Evolutionary conservation across 2,797 vertebrate species (phyloP).

Genomic region (Epinephelus malabaricus): DNA sequence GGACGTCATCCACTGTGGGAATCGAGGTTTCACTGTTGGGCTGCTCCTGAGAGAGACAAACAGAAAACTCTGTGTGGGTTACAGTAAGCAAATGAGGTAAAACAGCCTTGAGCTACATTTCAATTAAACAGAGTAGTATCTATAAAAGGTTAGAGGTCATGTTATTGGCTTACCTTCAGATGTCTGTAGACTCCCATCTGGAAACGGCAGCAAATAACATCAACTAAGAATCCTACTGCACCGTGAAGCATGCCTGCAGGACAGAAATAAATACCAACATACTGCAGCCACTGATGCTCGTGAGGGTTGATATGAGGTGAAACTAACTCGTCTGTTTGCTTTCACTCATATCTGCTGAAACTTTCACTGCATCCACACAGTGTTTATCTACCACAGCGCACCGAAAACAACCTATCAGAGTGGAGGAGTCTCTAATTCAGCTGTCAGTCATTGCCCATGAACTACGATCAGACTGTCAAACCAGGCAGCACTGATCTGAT

Average conservation of each 20-base stretch:
- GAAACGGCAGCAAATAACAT: conserved; percentile 95
- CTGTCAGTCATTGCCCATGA: no score
- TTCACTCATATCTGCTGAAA: no score
- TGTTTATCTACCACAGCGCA: no score
- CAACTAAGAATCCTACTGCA: conserved; percentile 92
- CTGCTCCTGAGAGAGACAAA: conserved; percentile 42
- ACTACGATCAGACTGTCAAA: no score
- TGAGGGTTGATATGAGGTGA: background rate
- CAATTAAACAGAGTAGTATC: background rate
- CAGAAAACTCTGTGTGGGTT: background rate
- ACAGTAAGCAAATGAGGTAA: no score
- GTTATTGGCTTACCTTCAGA: conserved; percentile 73
- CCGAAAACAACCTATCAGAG: no score
- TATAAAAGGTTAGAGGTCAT: background rate
- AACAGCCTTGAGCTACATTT: background rate
- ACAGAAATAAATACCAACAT: conserved; percentile 1
- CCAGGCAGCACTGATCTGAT: no score
- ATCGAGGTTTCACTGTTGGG: conserved; percentile 15
- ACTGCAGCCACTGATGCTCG: background rate
- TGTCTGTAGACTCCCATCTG: conserved; percentile 90
- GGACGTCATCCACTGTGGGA: conserved; percentile 44
- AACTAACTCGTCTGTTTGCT: background rate
- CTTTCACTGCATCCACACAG: conserved; percentile 2
- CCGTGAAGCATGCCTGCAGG: conserved; percentile 94
- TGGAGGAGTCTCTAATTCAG: no score